phyloP scores from a whole-genome alignment of 2,113 vertebrate genomes.

The Vidua chalybeata region DNA sequence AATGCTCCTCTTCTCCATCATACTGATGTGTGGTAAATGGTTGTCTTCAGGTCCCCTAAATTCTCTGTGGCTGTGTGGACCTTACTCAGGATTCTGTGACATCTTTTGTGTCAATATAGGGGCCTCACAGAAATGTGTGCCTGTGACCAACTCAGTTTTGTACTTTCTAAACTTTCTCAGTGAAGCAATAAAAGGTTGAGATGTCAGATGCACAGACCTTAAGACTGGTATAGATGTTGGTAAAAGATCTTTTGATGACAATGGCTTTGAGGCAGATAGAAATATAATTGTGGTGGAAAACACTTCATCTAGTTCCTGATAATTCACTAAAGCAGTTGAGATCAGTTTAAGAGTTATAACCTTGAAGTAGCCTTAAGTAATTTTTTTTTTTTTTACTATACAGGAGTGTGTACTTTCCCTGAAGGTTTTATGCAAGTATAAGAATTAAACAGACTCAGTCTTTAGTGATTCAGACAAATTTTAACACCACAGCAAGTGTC shows the following conservation, averaged over 20 bases:
- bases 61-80: not conserved
- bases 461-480: not conserved
- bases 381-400: not conserved
- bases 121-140: not conserved
- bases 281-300: not conserved
- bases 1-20: not conserved
- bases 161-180: not conserved
- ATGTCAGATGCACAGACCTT: not conserved
- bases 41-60: not conserved
- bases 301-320: not conserved
- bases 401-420: not conserved
- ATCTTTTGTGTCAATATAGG: not conserved
- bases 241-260: not conserved
- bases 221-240: no score
- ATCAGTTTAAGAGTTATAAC: not conserved
- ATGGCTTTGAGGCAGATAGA: not conserved
- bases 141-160: not conserved
- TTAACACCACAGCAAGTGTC: constrained; percentile 11
- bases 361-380: not conserved
- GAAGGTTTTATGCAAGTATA: not conserved
- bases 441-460: not conserved
- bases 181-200: not conserved
- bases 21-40: not conserved
- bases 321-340: not conserved
- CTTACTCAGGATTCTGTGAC: not conserved